Base-by-base conservation (phyloP, 2,113 vertebrate genomes). In the Delphinus delphis region DNA sequence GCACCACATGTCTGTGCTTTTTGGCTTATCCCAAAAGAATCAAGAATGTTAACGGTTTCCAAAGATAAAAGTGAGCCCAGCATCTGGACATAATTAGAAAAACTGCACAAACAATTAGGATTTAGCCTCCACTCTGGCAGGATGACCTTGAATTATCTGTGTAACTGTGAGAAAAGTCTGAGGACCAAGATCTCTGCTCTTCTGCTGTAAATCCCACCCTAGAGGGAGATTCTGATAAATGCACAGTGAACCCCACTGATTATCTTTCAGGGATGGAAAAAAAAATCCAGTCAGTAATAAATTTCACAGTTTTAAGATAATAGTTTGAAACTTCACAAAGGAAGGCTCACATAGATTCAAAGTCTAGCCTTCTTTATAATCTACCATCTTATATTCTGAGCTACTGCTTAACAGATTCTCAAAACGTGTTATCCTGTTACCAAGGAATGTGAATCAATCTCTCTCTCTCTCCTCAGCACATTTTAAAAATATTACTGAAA, bases 61-160 rank as follows among this genome's bases (percentile, higher is more conserved):
- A 97, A 98, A 94, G 96, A 97, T 95, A 96, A 96, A 97, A 95
- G 65, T 58, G 28, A 68, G 90, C 31, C 96, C 77, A 79, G 95
- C 96, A 97, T 98, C 96, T 97, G 97, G 95, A 97, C 67, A 94
- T 94, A 94, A 93, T 98, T 94, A 97, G 92, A 94, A 92, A 94
- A 90, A 92, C 60, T 81, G 87, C 71, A 95, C 50, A 92, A 89
- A 89, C 89, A 96, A 96, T 93, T 92, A 97, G 92, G 71, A 94
- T 67, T 89, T 70, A 47, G 95, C 93, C 89, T 96, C 89, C 12
- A 73, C 28, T 95, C 84, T 88, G 62, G 86, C 71, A 97, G 68
- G 23, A 85, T 58, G 67, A 90, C 96, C 93, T 95, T 84, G 89
- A 93, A 92, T 60, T 97, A 87, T 96, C 60, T 94, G 87, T 94